Conservation (phyloP, 2,797 vertebrate genomes). For the Chelonia mydas region DNA sequence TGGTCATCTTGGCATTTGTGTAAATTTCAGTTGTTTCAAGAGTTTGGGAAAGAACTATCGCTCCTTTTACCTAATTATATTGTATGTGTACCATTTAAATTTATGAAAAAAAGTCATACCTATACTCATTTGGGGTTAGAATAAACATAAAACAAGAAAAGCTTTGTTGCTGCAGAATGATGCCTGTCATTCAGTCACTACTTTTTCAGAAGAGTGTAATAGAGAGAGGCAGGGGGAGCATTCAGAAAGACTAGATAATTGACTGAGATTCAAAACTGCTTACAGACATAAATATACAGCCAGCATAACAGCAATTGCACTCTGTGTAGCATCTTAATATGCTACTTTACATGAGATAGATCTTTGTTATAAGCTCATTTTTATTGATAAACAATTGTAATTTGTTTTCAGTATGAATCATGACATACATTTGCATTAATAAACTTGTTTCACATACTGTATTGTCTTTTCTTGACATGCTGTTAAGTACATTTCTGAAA, state of each 20-base stretch:
- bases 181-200: conserved; percentile 10
- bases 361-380: conserved; percentile 51
- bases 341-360: conserved; percentile 44
- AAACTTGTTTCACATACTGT: conserved; percentile 42
- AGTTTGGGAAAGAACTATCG: background rate
- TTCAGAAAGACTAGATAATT: conserved; percentile 51
- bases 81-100: background rate
- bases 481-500: conserved; percentile 58
- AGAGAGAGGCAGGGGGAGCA: background rate
- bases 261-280: conserved; percentile 56
- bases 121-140: background rate
- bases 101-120: background rate
- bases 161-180: background rate
- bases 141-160: background rate
- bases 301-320: conserved; percentile 56
- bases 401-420: conserved; percentile 65
- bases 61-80: background rate
- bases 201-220: conserved; percentile 44
- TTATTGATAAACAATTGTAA: conserved; percentile 29
- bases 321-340: conserved; percentile 46
- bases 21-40: background rate
- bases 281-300: conserved; percentile 52
- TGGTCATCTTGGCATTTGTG: background rate
- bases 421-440: conserved; percentile 50
- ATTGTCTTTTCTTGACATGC: conserved; percentile 50